phyloP scores from a whole-genome alignment of 2,888 invertebrate genomes.

The Yponomeuta evonymella region DNA sequence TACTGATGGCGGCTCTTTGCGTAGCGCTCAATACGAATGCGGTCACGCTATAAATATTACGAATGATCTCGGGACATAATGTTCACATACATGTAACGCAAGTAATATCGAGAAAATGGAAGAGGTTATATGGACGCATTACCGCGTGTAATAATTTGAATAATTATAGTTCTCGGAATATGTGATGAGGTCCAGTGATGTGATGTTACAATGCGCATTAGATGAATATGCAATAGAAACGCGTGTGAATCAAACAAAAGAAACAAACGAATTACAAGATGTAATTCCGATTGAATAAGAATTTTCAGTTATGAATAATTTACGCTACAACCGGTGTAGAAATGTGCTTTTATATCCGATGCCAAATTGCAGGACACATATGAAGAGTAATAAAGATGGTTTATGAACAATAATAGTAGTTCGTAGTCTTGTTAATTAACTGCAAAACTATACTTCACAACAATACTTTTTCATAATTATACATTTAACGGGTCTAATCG shows the following conservation, averaged over 20 bases:
- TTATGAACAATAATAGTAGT: background rate
- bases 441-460: background rate
- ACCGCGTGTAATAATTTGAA: slow-evolving; percentile 51
- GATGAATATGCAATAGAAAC: slow-evolving; percentile 46
- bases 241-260: background rate
- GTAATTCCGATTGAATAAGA: slow-evolving; percentile 3
- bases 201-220: slow-evolving; percentile 36
- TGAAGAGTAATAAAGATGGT: background rate
- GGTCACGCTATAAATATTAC: background rate
- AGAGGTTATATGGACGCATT: slow-evolving; percentile 40
- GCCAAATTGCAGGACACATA: background rate
- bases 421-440: background rate
- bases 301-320: slow-evolving; percentile 12
- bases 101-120: slow-evolving; percentile 29
- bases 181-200: slow-evolving; percentile 13
- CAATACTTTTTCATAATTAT: too few relatives aligned
- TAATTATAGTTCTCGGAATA: slow-evolving; percentile 46
- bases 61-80: slow-evolving; percentile 4
- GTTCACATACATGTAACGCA: background rate
- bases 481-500: too few relatives aligned
- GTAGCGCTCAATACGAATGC: background rate
- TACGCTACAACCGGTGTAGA: background rate
- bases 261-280: slow-evolving; percentile 5
- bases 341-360: background rate
- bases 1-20: background rate